Percentiles rank a stretch among this genome's conserved stretches.
Evolutionary conservation across 2,888 invertebrate genomes (phyloP).

Genomic region (Drosophila longiperda): DNA sequence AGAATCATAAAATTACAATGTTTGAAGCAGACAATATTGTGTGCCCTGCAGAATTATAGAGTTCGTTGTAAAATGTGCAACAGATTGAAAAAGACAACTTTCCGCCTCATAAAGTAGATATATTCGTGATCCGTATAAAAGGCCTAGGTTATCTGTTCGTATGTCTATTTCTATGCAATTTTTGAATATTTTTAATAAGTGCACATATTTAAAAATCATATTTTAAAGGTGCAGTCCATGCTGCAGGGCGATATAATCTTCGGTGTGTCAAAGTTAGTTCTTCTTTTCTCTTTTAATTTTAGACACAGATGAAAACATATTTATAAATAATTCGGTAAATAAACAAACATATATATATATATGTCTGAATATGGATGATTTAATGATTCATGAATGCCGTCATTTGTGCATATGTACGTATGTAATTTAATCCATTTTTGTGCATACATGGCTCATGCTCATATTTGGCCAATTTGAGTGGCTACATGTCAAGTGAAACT

Average conservation of each 20-base stretch:
- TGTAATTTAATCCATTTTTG: background rate
- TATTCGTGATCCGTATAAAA: background rate
- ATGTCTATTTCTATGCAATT: background rate
- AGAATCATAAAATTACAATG: background rate
- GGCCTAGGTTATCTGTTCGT: background rate
- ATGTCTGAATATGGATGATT: background rate
- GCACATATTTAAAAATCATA: background rate
- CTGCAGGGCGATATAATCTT: background rate
- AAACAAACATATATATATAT: background rate
- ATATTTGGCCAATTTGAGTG: conserved; percentile 38
- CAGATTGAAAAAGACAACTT: background rate
- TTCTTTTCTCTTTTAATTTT: background rate
- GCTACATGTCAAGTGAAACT: conserved; percentile 20
- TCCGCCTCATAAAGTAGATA: background rate
- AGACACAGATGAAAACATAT: conserved; percentile 1
- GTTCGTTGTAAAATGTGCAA: background rate
- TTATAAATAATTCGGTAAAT: background rate
- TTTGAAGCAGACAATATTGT: background rate
- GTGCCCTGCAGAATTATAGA: background rate
- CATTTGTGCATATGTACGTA: background rate
- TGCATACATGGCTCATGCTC: conserved; percentile 4
- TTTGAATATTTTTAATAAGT: background rate
- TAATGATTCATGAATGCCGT: background rate
- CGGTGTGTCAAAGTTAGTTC: background rate
- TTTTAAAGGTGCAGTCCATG: background rate